Conservation (phyloP, 2,888 invertebrate genomes). For the Trachelus tabidus region DNA sequence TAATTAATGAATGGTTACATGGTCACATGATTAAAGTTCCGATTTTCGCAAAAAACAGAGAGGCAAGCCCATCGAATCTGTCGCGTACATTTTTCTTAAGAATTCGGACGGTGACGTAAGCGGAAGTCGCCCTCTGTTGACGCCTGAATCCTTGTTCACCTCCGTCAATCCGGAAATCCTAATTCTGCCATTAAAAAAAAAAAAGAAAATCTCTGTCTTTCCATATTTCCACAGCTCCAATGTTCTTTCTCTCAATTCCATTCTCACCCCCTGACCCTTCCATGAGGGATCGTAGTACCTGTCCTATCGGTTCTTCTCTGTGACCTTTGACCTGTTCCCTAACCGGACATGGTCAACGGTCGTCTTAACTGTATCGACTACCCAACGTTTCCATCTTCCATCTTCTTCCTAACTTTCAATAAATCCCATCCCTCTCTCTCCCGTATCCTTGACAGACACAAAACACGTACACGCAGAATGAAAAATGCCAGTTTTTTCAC, state of each 20-base stretch:
- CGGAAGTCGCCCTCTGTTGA: background rate
- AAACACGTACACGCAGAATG: conserved; percentile 22
- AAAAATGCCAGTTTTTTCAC: conserved; percentile 15
- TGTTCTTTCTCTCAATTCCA: background rate
- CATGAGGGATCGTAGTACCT: background rate
- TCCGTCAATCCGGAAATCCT: background rate
- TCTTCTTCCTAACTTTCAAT: background rate
- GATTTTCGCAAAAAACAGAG: background rate
- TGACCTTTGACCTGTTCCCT: background rate
- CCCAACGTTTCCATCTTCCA: background rate
- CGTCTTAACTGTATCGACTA: background rate
- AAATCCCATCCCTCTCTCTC: background rate
- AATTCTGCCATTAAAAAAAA: background rate
- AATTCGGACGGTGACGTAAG: background rate
- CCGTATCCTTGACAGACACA: conserved; percentile 12
- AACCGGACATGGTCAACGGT: background rate
- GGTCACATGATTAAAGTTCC: background rate
- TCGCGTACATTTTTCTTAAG: background rate
- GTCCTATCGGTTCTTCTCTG: background rate
- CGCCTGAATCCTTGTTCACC: background rate
- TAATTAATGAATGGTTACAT: conserved; percentile 26
- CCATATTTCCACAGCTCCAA: background rate
- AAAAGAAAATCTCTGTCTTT: background rate
- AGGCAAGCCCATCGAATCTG: background rate
- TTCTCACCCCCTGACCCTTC: background rate